Evolutionary conservation across 2,888 invertebrate species (phyloP).

Genomic region (Erebia palarica): DNA sequence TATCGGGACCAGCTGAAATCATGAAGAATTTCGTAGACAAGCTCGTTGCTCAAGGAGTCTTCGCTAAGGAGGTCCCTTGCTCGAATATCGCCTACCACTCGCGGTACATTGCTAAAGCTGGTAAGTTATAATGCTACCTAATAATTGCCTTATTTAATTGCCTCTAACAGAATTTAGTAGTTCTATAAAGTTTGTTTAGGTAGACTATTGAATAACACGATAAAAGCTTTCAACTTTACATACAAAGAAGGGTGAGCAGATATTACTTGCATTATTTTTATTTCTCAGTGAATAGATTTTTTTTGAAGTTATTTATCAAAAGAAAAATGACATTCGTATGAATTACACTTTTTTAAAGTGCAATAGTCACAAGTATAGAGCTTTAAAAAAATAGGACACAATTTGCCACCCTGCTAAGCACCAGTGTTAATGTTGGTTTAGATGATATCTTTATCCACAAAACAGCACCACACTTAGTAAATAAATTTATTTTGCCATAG

Average conservation of each 20-base stretch:
- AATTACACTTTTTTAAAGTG: too few relatives aligned
- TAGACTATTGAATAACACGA: too few relatives aligned
- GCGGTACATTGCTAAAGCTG: constrained; percentile 88
- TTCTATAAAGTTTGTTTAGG: too few relatives aligned
- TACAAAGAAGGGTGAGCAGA: too few relatives aligned
- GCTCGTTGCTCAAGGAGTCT: constrained; percentile 87
- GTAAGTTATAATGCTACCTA: constrained; percentile 47
- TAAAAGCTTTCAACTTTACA: too few relatives aligned
- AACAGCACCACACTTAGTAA: too few relatives aligned
- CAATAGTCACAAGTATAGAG: background rate
- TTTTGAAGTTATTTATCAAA: too few relatives aligned
- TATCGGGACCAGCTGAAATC: constrained; percentile 91
- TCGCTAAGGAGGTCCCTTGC: constrained; percentile 92
- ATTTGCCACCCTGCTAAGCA: background rate
- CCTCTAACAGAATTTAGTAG: background rate
- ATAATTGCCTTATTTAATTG: background rate
- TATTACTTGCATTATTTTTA: too few relatives aligned
- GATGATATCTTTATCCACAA: too few relatives aligned
- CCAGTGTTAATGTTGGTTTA: background rate
- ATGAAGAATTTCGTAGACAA: constrained; percentile 85
- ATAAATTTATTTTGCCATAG: too few relatives aligned
- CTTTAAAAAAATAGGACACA: background rate
- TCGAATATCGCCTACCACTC: constrained; percentile 96
- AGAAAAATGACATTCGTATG: too few relatives aligned
- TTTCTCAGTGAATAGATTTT: too few relatives aligned